These are phyloP conservation scores for Urocitellus parryii DNA, from an alignment of 2,113 vertebrate species.

Conservation along the genomic window DNA sequence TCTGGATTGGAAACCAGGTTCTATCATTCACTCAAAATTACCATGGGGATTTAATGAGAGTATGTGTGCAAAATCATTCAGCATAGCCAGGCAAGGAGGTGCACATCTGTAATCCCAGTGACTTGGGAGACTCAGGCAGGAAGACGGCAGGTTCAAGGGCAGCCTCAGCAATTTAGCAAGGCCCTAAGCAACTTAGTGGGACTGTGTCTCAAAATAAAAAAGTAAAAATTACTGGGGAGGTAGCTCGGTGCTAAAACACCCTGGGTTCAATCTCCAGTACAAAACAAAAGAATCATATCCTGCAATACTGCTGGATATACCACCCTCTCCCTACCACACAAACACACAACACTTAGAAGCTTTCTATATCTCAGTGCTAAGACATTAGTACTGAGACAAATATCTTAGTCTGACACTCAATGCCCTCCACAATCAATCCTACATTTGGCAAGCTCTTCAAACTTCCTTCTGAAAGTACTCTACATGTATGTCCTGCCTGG, in stretches of 20 bases:
- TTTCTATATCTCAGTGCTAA: not conserved
- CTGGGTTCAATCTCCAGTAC: no score
- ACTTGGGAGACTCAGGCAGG: no score
- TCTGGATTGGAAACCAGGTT: not conserved
- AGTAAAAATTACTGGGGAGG: no score
- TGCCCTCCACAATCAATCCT: not conserved
- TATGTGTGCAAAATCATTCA: not conserved
- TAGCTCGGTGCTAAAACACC: no score
- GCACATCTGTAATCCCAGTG: no score
- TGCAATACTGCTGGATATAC: not conserved
- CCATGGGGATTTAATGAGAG: not conserved
- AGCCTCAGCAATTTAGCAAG: no score
- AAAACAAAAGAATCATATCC: not conserved
- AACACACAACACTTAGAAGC: not conserved
- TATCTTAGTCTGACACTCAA: not conserved
- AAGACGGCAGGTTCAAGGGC: no score
- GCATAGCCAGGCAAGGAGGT: no score
- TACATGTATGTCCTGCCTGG: not conserved
- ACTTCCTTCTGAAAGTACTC: not conserved
- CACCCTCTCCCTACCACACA: not conserved
- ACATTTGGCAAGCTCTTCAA: not conserved
- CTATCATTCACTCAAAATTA: not conserved
- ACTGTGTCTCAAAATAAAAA: no score
- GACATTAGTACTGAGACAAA: not conserved
- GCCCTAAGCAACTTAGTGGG: no score